phyloP scores from a whole-genome alignment of 30 jellyfish, hydroid and myxozoan species.

The Sanderia malayensis region DNA sequence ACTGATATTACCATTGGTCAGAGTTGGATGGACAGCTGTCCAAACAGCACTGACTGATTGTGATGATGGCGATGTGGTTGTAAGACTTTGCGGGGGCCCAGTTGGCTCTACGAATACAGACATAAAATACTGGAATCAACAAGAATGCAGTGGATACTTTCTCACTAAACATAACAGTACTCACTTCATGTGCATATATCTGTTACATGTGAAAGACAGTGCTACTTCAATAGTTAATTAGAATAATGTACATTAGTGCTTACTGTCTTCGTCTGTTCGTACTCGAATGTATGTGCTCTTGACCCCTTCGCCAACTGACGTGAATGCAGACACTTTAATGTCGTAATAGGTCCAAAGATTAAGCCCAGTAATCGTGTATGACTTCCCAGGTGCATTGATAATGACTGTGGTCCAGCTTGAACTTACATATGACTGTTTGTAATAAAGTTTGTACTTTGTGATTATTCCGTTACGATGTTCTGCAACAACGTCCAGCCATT shows the following conservation, averaged over 20 bases:
- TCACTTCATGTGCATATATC: too few species aligned
- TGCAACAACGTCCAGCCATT: constrained; percentile 34
- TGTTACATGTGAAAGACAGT: too few species aligned
- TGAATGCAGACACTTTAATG: constrained; percentile 34
- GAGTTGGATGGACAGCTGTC: constrained; percentile 18
- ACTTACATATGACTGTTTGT: neutral
- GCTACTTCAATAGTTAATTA: too few species aligned
- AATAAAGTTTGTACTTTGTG: constrained; percentile 30
- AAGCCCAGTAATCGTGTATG: constrained; percentile 25
- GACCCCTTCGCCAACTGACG: constrained; percentile 58
- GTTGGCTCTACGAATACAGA: too few species aligned
- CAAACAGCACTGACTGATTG: constrained; percentile 12
- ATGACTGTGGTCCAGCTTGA: constrained; percentile 3
- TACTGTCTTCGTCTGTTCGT: constrained; percentile 54
- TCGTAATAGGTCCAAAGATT: constrained; percentile 43
- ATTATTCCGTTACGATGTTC: constrained; percentile 49
- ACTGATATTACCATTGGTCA: constrained; percentile 16
- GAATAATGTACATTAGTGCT: neutral
- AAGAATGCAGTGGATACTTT: too few species aligned
- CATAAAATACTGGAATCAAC: too few species aligned
- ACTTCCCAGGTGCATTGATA: constrained; percentile 8
- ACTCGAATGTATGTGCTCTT: constrained; percentile 14
- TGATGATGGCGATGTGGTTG: constrained; percentile 16
- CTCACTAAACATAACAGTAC: too few species aligned
- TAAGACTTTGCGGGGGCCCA: constrained; percentile 31